Evolutionary conservation across 2,113 vertebrate genomes (phyloP), one percentile per base, ranked within the genome.

Genomic region (Anoura caudifer): DNA sequence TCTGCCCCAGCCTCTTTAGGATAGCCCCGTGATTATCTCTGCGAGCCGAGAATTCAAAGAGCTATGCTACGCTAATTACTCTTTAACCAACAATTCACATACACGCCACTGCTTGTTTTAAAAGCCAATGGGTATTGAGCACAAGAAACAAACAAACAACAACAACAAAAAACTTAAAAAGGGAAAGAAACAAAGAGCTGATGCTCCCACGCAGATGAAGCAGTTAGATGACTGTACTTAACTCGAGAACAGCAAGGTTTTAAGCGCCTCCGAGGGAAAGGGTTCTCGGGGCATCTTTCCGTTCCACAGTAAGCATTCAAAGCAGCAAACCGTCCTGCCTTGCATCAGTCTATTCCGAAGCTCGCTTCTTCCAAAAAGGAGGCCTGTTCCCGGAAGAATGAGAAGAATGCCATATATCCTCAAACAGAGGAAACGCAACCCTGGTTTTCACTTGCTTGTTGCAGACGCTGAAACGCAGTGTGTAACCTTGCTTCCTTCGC

Each of bases 41-140:
- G 0, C 17, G 52, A 79, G n/a, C 14, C 14, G 1, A 17, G 12
- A 43, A 36, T 1, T 10, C 20, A 45, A 72, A 87, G 65, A 9
- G 22, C 54, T 19, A 13, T 0, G 0, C 14, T 19, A 1, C 14
- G 9, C 4, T 28, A 13, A 26, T 10, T 4, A 26, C 5, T 72
- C 41, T n/a, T 26, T 54, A 20, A 11, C 36, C 43, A 36, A 36
- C 15, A 43, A 17, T 5, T 38, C 56, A 52, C 24, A 24, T 3
- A 33, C 65, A 4, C 0, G 3, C 15, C 12, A 28, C 52, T 12
- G 8, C 56, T 59, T 31, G 31, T 13, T 82, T 61, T 13, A 69
- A 70, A 73, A 82, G 28, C 33, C 24, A 24, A 7, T 17, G 5
- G 24, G 72, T 70, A 4, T 36, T 2, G 1, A 79, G 20, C 31